Conservation (phyloP, 2,113 vertebrate genomes). For the Odocoileus hemionus region DNA sequence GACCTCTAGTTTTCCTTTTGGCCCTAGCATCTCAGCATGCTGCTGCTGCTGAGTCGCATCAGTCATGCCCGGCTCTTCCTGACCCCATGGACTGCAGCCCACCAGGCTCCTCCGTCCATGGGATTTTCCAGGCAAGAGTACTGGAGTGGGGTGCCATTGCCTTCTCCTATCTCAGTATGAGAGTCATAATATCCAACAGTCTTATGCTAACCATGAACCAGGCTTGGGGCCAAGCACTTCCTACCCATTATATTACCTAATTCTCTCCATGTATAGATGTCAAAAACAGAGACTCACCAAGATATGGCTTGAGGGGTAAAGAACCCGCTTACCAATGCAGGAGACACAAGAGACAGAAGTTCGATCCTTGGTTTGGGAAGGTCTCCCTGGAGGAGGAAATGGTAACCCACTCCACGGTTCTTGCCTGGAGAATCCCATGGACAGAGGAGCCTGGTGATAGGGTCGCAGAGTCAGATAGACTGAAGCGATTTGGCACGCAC, state of each 20-base stretch:
- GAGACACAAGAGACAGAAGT: neutral
- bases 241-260: no score
- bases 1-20: neutral
- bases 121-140: no score
- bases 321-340: neutral
- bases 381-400: neutral
- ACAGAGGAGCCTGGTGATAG: neutral
- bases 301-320: neutral
- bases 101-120: no score
- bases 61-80: no score
- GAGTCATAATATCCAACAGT: neutral
- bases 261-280: neutral
- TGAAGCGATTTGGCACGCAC: neutral
- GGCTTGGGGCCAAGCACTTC: neutral
- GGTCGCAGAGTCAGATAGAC: neutral
- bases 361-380: neutral
- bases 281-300: neutral
- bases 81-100: no score
- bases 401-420: neutral
- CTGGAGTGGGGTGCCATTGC: no score
- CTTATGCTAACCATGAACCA: rapidly evolving
- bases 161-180: neutral
- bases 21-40: neutral
- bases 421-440: neutral
- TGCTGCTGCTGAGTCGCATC: no score